Evolutionary conservation across 2,113 vertebrate genomes (phyloP).

Genomic region (Ammodytes marinus): DNA sequence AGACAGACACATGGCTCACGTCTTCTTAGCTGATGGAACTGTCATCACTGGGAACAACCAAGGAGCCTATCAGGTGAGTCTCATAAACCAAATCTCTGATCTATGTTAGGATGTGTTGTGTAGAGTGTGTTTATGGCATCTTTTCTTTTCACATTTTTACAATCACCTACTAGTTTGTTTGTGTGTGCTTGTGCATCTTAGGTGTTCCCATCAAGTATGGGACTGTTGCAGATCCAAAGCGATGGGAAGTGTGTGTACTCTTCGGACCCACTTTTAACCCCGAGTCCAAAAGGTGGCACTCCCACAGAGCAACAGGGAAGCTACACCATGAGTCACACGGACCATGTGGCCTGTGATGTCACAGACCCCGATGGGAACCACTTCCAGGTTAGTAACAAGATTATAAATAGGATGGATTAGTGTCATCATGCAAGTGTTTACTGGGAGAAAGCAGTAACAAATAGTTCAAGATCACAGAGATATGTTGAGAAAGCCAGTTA

Average conservation of each 20-base stretch:
- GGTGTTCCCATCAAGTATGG: slow-evolving; percentile 81
- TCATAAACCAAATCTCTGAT: not conserved
- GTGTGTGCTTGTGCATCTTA: slow-evolving; percentile 36
- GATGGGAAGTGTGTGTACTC: slow-evolving; percentile 88
- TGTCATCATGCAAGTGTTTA: not conserved
- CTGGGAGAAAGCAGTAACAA: not conserved
- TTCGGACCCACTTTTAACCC: slow-evolving; percentile 68
- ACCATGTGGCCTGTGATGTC: slow-evolving; percentile 85
- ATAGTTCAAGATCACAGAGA: not conserved
- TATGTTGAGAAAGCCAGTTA: not conserved
- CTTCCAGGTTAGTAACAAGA: slow-evolving; percentile 87
- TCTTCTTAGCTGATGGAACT: slow-evolving; percentile 90
- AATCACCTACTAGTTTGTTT: not conserved
- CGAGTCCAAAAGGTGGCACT: slow-evolving; percentile 32
- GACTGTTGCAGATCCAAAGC: slow-evolving; percentile 86
- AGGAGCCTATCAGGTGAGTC: slow-evolving; percentile 90
- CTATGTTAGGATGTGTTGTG: not conserved
- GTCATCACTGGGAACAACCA: slow-evolving; percentile 86
- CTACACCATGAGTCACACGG: slow-evolving; percentile 90
- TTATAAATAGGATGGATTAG: not conserved
- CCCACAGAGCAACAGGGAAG: slow-evolving; percentile 76
- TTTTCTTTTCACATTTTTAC: not conserved
- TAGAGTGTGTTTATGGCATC: not conserved
- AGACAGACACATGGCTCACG: slow-evolving; percentile 82
- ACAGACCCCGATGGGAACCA: slow-evolving; percentile 89